These are phyloP conservation scores for Halcyon leucocephala DNA, from an alignment of 2,797 vertebrate genomes.

Conservation along the genomic window DNA sequence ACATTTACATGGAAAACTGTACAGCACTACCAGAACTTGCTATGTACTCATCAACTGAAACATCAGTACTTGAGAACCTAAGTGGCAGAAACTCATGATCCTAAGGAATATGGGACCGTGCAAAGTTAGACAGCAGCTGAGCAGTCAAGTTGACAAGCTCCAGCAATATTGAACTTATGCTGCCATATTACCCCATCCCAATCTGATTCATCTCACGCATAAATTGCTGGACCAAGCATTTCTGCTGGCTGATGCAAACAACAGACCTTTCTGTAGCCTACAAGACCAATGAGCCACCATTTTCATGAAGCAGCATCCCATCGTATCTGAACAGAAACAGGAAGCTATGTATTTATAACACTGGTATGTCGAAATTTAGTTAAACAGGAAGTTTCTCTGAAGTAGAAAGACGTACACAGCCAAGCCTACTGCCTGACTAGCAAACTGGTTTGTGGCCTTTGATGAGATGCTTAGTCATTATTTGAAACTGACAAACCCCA, in stretches of 20 bases:
- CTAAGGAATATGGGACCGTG: background rate
- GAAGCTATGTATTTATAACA: accelerated
- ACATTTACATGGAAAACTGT: background rate
- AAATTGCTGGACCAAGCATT: background rate
- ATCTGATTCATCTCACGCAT: background rate
- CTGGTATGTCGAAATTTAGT: accelerated
- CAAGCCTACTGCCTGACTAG: background rate
- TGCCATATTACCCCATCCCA: background rate
- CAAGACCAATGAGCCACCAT: background rate
- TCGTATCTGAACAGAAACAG: accelerated
- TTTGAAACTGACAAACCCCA: background rate
- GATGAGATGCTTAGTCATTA: background rate
- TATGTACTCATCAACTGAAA: background rate
- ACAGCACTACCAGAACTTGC: background rate
- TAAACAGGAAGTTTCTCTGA: background rate
- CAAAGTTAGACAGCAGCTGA: background rate
- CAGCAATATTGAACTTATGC: background rate
- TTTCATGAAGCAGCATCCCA: background rate
- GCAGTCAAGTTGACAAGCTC: accelerated
- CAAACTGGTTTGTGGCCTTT: background rate
- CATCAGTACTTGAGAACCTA: background rate
- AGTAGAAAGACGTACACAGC: background rate
- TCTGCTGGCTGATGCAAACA: background rate
- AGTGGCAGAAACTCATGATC: background rate
- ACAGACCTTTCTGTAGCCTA: background rate